phyloP scores from a whole-genome alignment of 2,113 vertebrate species.

The Cheirogaleus medius region DNA sequence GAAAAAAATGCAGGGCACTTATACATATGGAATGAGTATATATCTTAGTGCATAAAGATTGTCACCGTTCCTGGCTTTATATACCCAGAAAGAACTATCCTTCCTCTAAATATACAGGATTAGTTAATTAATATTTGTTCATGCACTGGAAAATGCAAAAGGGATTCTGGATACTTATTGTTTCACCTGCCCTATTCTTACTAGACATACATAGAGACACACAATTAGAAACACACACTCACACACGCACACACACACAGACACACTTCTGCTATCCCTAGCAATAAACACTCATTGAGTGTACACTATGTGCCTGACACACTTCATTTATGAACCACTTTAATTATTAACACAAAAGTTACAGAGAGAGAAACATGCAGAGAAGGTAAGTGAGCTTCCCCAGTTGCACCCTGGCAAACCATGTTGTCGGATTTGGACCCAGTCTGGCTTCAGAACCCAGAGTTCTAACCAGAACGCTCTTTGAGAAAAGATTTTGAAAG shows the following conservation, averaged over 20 bases:
- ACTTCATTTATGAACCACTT: neutral
- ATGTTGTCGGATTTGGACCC: neutral
- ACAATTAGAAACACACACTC: neutral
- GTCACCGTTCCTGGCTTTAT: neutral
- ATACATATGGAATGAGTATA: neutral
- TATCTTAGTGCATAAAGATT: neutral
- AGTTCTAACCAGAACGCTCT: neutral
- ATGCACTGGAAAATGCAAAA: neutral
- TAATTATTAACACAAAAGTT: neutral
- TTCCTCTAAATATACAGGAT: neutral
- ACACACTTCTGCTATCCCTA: neutral
- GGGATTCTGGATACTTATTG: neutral
- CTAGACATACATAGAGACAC: neutral
- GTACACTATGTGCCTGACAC: accelerated
- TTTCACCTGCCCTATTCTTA: neutral
- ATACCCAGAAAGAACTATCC: neutral
- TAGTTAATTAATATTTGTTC: neutral
- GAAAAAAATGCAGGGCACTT: neutral
- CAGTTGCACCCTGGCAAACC: neutral
- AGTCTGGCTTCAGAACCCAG: neutral
- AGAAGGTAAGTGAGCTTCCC: neutral
- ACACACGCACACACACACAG: neutral
- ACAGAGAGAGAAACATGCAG: neutral
- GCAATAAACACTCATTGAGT: neutral
- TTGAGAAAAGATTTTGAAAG: neutral